Base-by-base conservation (phyloP, 2,888 invertebrate genomes). In the Chymomyza amoena region DNA sequence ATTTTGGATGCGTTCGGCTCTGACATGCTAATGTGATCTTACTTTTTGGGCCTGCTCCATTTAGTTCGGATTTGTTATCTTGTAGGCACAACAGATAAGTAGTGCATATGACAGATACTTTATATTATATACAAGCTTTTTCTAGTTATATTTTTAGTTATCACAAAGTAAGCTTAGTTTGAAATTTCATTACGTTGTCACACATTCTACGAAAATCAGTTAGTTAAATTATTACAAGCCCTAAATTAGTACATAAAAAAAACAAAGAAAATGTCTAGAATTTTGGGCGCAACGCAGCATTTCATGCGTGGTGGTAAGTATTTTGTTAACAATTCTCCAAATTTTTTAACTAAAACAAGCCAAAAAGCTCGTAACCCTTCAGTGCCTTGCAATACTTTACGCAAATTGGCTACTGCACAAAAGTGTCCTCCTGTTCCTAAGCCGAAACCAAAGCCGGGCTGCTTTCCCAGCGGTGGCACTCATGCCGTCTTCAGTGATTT, bases 1-100 rank as follows among this genome's bases (percentile, higher is more conserved):
- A n/a, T 13, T 69, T 73, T 75, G 36, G 68, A 68, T 78, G 76
- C 73, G 72, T 20, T 45, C 6, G 54, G 54, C 78, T 68, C 68
- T 64, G 76, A 84, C 77, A 82, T 84, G 83, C 77, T 83, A 83
- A 83, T 83, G 84, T 32, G 73, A 61, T 70, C 69, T 75, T 62
- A 32, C 7, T 32, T 32, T 6, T n/a, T 65, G 13, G 36, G 28
- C 57, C 39, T 57, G 70, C 51, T 61, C 50, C 54, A 39, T 15
- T 70, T 52, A 45, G 65, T 56, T 69, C 62, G 65, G 62, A 18
- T 69, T 20, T 65, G 45, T 52, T 54, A 25, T 45, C 39, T 64
- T 28, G 50, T 64, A 9, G 56, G 64, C 39, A 39, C 60, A 57
- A 15, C 10, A 60, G 39, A 60, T 60, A 39, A 59, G n/a, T n/a